Percentiles rank a stretch among this genome's conserved stretches.
These are phyloP conservation scores for Alces alces DNA, from an alignment of 2,113 vertebrate genomes.

Conservation along the genomic window DNA sequence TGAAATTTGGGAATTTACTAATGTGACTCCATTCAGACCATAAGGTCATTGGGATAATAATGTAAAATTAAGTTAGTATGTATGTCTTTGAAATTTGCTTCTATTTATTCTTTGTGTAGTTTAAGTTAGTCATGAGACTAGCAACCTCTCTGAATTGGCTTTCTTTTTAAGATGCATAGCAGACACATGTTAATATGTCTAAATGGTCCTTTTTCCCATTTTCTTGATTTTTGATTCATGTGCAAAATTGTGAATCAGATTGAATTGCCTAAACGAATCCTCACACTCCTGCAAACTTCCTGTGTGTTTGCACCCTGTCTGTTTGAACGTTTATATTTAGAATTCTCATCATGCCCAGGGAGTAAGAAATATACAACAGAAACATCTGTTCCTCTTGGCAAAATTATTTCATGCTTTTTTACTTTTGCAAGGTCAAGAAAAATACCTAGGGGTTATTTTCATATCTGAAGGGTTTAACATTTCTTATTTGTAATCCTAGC, in stretches of 20 bases:
- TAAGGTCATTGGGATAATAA: neutral
- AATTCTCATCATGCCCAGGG: conserved; percentile 51
- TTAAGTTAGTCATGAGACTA: neutral
- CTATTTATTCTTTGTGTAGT: neutral
- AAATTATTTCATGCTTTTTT: conserved; percentile 42
- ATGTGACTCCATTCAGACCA: neutral
- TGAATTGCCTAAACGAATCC: neutral
- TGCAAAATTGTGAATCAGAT: conserved; percentile 54
- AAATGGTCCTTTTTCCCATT: neutral
- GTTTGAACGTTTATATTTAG: conserved; percentile 65
- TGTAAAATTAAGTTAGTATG: neutral
- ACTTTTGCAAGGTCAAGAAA: conserved; percentile 42
- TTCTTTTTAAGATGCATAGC: neutral
- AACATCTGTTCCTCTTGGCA: conserved; percentile 58
- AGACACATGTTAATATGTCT: neutral
- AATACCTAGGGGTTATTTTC: conserved; percentile 14
- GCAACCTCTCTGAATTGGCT: neutral
- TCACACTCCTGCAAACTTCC: conserved; percentile 48
- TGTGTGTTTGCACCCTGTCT: conserved; percentile 53
- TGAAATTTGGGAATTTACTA: neutral
- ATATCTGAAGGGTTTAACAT: neutral
- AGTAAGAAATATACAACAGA: conserved; percentile 60
- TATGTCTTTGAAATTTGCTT: neutral
- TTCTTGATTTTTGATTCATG: conserved; percentile 50
- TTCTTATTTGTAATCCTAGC: neutral